Percentiles rank a stretch among this genome's conserved stretches.
phyloP scores from a whole-genome alignment of 2,113 vertebrate genomes.

The Cryptomyrus ogoouensis region DNA sequence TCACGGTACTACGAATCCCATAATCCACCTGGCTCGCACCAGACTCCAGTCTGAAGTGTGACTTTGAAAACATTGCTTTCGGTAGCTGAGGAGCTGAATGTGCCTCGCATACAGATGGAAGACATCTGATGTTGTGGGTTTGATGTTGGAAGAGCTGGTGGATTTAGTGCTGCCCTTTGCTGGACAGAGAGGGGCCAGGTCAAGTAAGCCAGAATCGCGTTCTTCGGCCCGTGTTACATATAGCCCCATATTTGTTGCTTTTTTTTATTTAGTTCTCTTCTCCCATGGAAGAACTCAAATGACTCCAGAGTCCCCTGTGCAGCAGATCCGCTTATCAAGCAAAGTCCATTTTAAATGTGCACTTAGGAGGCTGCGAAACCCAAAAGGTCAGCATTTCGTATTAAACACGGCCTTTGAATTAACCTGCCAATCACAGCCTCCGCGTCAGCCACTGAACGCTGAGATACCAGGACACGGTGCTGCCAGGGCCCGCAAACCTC shows the following conservation, averaged over 20 bases:
- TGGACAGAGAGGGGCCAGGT: neutral
- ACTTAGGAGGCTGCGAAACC: neutral
- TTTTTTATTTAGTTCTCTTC: neutral
- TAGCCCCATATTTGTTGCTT: neutral
- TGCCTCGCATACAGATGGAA: conserved; percentile 4
- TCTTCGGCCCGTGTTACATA: neutral
- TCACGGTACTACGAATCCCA: neutral
- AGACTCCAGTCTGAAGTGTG: neutral
- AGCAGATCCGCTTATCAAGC: neutral
- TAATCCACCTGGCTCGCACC: neutral
- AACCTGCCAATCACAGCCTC: neutral
- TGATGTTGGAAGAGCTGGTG: neutral
- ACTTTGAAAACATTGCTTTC: neutral
- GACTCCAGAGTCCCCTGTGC: neutral
- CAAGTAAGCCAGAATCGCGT: neutral
- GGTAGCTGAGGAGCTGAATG: neutral
- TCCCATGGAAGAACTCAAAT: neutral
- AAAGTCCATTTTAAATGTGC: neutral
- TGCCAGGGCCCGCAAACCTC: neutral
- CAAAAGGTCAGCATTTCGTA: neutral
- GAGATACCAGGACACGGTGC: neutral
- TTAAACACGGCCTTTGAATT: neutral
- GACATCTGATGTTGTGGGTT: conserved; percentile 1
- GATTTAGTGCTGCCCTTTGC: neutral
- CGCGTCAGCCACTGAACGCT: neutral